phyloP scores from a whole-genome alignment of 2,113 vertebrate species.

The Seriola rivoliana region DNA sequence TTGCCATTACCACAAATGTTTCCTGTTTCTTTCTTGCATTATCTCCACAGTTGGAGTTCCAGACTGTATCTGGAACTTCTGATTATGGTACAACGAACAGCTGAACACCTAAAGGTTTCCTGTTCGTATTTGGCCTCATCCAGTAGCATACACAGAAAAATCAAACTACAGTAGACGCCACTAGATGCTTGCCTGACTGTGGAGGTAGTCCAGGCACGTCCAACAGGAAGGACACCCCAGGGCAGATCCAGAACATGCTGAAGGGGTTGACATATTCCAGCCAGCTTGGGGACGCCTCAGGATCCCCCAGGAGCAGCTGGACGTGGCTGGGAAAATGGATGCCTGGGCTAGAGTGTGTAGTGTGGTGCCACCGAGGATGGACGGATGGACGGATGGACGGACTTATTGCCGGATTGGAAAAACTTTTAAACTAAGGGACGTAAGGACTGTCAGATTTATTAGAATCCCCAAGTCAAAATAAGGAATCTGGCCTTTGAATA shows the following conservation, averaged over 20 bases:
- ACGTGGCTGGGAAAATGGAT: slow-evolving; percentile 23
- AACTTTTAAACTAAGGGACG: not conserved
- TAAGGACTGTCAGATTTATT: not conserved
- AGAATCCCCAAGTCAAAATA: not conserved
- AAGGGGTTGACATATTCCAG: slow-evolving; percentile 39
- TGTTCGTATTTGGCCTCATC: not conserved
- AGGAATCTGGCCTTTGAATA: not conserved
- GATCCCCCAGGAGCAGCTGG: slow-evolving; percentile 43
- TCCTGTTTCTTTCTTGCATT: not conserved
- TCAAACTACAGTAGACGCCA: not conserved
- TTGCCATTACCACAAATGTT: not conserved
- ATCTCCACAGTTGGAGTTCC: not conserved
- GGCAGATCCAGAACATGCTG: slow-evolving; percentile 47
- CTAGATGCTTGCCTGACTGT: slow-evolving; percentile 8
- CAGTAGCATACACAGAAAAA: not conserved
- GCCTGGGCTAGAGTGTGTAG: not conserved
- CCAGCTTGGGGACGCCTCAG: slow-evolving; percentile 21
- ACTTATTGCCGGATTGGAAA: not conserved
- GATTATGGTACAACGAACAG: not conserved
- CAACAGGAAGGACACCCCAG: slow-evolving; percentile 27
- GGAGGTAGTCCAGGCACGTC: slow-evolving; percentile 4
- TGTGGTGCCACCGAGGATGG: not conserved
- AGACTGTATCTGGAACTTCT: not conserved
- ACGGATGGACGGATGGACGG: not conserved
- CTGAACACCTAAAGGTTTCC: not conserved